Conservation (phyloP, 2,113 vertebrate genomes). For the Aegotheles bennettii region DNA sequence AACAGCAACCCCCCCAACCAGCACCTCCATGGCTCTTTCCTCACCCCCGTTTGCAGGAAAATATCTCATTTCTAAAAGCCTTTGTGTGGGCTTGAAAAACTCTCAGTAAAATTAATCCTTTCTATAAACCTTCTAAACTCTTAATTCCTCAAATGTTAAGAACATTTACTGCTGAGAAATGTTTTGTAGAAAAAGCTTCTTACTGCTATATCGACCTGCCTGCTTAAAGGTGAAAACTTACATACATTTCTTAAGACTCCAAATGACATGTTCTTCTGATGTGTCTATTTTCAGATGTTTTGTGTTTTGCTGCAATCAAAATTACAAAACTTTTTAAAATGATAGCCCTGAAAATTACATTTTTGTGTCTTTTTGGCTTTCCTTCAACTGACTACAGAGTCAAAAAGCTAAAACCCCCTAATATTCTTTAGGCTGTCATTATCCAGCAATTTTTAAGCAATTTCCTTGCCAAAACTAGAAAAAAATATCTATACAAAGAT, state of each 20-base stretch:
- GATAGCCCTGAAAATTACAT: not conserved
- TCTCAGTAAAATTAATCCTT: constrained; percentile 6
- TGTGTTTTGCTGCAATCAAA: not conserved
- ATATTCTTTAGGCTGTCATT: not conserved
- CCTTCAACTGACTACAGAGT: not conserved
- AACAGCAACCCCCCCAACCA: not conserved
- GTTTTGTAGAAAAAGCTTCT: not conserved
- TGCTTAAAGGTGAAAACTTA: constrained; percentile 17
- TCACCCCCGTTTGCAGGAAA: not conserved
- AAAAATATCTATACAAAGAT: not conserved
- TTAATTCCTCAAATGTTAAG: constrained; percentile 2
- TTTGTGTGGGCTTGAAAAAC: not conserved
- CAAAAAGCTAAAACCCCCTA: not conserved
- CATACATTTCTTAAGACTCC: not conserved
- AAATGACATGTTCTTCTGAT: not conserved
- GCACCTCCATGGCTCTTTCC: not conserved
- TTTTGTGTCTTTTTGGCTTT: not conserved
- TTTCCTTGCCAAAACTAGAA: constrained; percentile 27
- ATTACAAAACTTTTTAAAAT: not conserved
- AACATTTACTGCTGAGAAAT: not conserved
- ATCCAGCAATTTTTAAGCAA: constrained; percentile 11
- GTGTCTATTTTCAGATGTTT: not conserved
- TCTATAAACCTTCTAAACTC: not conserved
- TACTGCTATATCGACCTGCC: not conserved
- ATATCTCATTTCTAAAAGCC: not conserved